Evolutionary conservation across 2,113 vertebrate species (phyloP), one percentile per base, ranked within the genome.

Genomic region (Rhabdomys dilectus): DNA sequence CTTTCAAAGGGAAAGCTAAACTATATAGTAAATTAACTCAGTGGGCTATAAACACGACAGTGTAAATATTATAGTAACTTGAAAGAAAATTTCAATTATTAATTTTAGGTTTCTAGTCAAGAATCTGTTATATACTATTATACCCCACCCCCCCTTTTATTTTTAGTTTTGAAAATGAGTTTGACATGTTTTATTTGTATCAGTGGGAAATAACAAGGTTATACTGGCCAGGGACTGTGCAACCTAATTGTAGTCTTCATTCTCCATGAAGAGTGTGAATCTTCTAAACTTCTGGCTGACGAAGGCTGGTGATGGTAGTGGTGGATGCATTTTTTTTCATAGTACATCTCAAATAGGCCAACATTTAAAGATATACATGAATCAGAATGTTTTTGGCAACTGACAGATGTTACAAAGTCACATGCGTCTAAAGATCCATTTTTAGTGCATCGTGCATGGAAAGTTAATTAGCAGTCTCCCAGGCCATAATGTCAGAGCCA

Each of bases 1-100:
- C 7, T 82, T 31, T 92, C 58, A 68, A 73, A 68, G 92, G 39
- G 93, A 77, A 93, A 80, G n/a, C 17, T 84, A 90, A 97, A 93
- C 64, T 51, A n/a, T 21, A 68, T 1, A 68, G 92, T 56, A 87
- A 68, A 68, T 91, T 78, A 89, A 7, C 36, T 36, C 56, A 88
- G 70, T 48, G 29, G 93, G 11, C 22, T 84, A 82, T 51, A 42
- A 39, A 16, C 13, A 85, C 60, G 21, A 24, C 58, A 45, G 17
- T 84, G 19, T 84, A 91, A 75, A n/a, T 51, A 56, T 17, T 75
- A 84, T 84, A 66, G 39, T 82, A 24, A 80, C 31, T 70, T 31
- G 39, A 88, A 70, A 80, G 56, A 75, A 91, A 97, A 81, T 75
- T 84, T 60, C 64, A 84, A 53, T n/a, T 75, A 90, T 36, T 89